Evolutionary conservation across 2,888 invertebrate genomes (phyloP).

Genomic region (Ormyrus labotus): DNA sequence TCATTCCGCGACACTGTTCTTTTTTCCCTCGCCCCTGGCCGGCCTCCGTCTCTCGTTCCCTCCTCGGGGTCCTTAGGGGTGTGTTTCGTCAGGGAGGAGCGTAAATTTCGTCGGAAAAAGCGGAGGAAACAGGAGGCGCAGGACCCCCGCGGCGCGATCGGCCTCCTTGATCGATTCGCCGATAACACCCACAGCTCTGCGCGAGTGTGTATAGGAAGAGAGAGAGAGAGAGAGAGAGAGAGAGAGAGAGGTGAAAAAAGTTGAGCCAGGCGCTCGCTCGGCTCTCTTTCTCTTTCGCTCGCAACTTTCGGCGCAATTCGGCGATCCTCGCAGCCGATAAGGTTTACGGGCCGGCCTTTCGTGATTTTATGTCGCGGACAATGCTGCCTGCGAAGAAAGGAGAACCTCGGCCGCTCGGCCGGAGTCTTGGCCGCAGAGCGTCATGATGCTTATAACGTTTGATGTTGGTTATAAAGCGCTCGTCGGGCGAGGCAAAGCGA

Average conservation of each 20-base stretch:
- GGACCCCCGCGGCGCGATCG: slow-evolving; percentile 21
- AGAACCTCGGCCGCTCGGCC: too few relatives aligned
- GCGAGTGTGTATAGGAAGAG: background rate
- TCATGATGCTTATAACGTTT: too few relatives aligned
- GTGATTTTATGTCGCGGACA: slow-evolving; percentile 19
- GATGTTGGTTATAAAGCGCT: too few relatives aligned
- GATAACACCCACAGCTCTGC: slow-evolving; percentile 13
- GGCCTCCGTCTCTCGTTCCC: background rate
- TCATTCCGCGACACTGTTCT: background rate
- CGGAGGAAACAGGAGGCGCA: slow-evolving; percentile 15
- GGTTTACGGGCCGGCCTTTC: slow-evolving; percentile 13
- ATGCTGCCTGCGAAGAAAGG: background rate
- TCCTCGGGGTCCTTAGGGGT: slow-evolving; percentile 12
- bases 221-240: too few relatives aligned
- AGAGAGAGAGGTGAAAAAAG: background rate
- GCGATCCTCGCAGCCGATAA: slow-evolving; percentile 13
- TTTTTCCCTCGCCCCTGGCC: background rate
- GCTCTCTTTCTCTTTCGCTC: background rate
- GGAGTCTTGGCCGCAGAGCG: too few relatives aligned
- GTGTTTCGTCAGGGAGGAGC: slow-evolving; percentile 29
- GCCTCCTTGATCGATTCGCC: slow-evolving; percentile 29
- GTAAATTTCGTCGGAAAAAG: slow-evolving; percentile 15
- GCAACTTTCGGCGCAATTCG: slow-evolving; percentile 3
- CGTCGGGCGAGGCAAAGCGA: too few relatives aligned
- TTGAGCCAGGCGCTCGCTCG: too few relatives aligned